A percentile compares a stretch with the other conserved stretches of the same genome.
Evolutionary conservation across 2,888 invertebrate genomes (phyloP).

Genomic region (Sisyra nigra): DNA sequence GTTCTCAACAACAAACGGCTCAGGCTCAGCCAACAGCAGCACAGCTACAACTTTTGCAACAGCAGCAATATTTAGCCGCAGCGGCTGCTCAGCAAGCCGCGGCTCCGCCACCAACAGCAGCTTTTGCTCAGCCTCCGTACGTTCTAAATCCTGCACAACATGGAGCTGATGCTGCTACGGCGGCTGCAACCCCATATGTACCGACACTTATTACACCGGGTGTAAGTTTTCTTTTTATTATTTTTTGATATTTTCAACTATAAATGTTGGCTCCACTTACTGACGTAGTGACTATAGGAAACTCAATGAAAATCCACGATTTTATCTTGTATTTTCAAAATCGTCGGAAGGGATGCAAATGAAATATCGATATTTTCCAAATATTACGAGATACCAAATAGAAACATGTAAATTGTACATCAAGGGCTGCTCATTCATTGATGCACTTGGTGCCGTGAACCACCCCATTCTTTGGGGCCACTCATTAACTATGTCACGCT

Average conservation of each 20-base stretch:
- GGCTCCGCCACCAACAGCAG: slow-evolving; percentile 47
- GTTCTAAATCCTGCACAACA: slow-evolving; percentile 53
- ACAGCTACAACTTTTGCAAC: slow-evolving; percentile 56
- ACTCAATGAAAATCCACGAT: too few species aligned
- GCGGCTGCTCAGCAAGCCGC: slow-evolving; percentile 43
- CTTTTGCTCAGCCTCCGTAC: slow-evolving; percentile 68
- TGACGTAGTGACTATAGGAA: too few species aligned
- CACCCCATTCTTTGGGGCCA: too few species aligned
- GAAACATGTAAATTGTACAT: too few species aligned
- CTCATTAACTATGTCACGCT: too few species aligned
- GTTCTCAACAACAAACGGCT: slow-evolving; percentile 67
- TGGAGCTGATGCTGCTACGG: slow-evolving; percentile 7
- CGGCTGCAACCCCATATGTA: slow-evolving; percentile 53
- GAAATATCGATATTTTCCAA: too few species aligned
- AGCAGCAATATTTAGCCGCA: slow-evolving; percentile 61
- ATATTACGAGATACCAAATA: too few species aligned
- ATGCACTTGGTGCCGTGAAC: too few species aligned
- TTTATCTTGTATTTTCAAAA: too few species aligned
- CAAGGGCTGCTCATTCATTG: too few species aligned
- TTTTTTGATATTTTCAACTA: neutral
- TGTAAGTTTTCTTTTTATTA: slow-evolving; percentile 27
- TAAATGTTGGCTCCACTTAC: too few species aligned
- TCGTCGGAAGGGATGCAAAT: too few species aligned
- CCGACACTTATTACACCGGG: slow-evolving; percentile 64
- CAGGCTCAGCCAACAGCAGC: slow-evolving; percentile 48